These are phyloP conservation scores for Channa maculata DNA, from an alignment of 2,113 vertebrate species.

Conservation along the genomic window DNA sequence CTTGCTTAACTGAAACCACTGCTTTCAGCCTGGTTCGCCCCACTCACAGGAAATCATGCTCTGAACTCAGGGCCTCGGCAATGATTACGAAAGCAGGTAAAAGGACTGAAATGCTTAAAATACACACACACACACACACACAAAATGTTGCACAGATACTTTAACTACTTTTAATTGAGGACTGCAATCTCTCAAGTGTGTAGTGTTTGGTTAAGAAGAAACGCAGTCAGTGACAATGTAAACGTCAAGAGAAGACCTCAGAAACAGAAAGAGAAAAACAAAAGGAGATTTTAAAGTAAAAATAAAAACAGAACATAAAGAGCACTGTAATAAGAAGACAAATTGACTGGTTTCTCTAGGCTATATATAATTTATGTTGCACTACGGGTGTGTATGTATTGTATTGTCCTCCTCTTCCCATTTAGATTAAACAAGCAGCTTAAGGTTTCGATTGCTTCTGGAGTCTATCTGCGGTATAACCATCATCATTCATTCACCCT, in stretches of 20 bases:
- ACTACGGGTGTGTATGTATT: constrained; percentile 27
- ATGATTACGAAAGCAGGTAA: constrained; percentile 63
- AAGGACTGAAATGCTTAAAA: constrained; percentile 33
- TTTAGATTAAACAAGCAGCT: constrained; percentile 58
- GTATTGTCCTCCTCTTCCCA: constrained; percentile 22
- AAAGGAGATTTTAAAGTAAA: background rate
- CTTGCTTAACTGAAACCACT: constrained; percentile 68
- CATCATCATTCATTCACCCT: constrained; percentile 57
- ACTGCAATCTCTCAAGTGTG: background rate
- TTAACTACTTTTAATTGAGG: constrained; percentile 1
- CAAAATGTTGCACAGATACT: background rate
- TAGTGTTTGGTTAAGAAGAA: background rate
- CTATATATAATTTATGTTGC: constrained; percentile 46
- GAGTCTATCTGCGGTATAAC: constrained; percentile 41
- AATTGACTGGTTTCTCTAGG: constrained; percentile 36
- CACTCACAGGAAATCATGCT: constrained; percentile 89
- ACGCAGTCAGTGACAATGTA: background rate
- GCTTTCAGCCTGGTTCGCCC: constrained; percentile 62
- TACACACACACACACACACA: too few species aligned
- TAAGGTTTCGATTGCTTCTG: constrained; percentile 39
- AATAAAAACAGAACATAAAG: constrained; percentile 32
- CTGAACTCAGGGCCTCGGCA: constrained; percentile 79
- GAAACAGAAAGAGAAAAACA: background rate
- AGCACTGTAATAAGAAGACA: constrained; percentile 17
- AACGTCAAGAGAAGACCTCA: constrained; percentile 15